Percentiles rank a stretch among this genome's conserved stretches.
phyloP scores from a whole-genome alignment of 2,888 invertebrate species.

The Rutpela maculata region DNA sequence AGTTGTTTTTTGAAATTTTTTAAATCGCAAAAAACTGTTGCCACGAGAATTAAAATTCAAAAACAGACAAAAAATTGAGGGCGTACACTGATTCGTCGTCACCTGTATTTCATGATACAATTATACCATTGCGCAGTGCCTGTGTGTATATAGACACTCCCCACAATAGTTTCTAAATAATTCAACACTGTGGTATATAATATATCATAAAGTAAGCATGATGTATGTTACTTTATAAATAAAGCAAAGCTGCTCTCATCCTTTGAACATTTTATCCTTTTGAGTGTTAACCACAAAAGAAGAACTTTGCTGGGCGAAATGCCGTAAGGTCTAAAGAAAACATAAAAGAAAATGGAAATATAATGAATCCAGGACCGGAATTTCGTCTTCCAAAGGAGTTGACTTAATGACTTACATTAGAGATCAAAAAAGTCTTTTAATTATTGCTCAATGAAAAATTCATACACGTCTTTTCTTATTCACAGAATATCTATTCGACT shows the following conservation, averaged over 20 bases:
- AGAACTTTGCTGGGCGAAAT: background rate
- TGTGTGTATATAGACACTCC: no score
- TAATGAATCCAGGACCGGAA: conserved; percentile 13
- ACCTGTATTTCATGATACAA: no score
- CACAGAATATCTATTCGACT: no score
- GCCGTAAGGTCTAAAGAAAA: conserved; percentile 1
- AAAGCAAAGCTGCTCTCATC: background rate
- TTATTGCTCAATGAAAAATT: no score
- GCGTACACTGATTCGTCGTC: no score
- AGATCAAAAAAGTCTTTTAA: background rate
- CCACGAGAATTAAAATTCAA: no score
- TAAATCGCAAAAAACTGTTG: no score
- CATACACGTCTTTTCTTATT: no score
- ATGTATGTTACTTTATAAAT: conserved; percentile 18
- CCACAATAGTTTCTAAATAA: background rate
- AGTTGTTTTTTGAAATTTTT: no score
- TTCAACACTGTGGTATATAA: background rate
- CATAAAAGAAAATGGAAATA: conserved; percentile 21
- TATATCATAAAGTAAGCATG: background rate
- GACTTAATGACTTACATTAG: background rate
- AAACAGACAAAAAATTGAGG: no score
- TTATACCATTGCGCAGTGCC: no score
- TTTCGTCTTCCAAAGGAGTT: background rate
- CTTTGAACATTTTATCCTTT: conserved; percentile 9
- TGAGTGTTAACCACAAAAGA: background rate